Evolutionary conservation across 2,797 vertebrate species (phyloP).

Genomic region (Discoglossus pictus): DNA sequence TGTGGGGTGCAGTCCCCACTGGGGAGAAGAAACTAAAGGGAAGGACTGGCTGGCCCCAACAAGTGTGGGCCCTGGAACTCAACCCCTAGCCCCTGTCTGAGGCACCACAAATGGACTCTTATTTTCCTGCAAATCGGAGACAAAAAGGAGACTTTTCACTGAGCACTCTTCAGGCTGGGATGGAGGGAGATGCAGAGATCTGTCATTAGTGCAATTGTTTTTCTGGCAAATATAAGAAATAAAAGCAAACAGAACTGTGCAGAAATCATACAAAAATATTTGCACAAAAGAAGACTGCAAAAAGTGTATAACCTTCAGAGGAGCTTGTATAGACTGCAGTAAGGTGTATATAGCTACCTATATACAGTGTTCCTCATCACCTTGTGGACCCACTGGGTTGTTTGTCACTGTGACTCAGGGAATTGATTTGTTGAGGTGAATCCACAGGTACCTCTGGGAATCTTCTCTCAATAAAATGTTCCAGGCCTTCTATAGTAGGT

Average conservation of each 20-base stretch:
- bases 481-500: no score
- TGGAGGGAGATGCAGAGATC: slow-evolving; percentile 37
- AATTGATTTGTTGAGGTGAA: slow-evolving; percentile 5
- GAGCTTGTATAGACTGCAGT: not conserved
- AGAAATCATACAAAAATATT: slow-evolving; percentile 25
- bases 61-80: slow-evolving; percentile 94
- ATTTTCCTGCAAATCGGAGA: slow-evolving; percentile 13
- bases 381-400: slow-evolving; percentile 13
- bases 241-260: slow-evolving; percentile 26
- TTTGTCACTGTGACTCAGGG: slow-evolving; percentile 39
- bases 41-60: slow-evolving; percentile 93
- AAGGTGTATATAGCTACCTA: slow-evolving; percentile 23
- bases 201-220: slow-evolving; percentile 61
- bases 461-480: no score
- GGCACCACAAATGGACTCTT: slow-evolving; percentile 21
- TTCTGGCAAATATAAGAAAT: slow-evolving; percentile 40
- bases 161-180: slow-evolving; percentile 45
- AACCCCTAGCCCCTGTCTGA: slow-evolving; percentile 76
- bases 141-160: slow-evolving; percentile 23
- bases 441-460: no score
- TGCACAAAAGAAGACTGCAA: slow-evolving; percentile 15
- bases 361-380: no score
- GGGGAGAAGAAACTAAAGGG: slow-evolving; percentile 90
- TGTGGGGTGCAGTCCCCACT: slow-evolving; percentile 73
- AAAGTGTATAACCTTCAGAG: slow-evolving; percentile 12